A percentile compares a stretch with the other conserved stretches of the same genome.
These are phyloP conservation scores for Galeruca laticollis DNA, from an alignment of 2,888 invertebrate genomes.

Conservation along the genomic window DNA sequence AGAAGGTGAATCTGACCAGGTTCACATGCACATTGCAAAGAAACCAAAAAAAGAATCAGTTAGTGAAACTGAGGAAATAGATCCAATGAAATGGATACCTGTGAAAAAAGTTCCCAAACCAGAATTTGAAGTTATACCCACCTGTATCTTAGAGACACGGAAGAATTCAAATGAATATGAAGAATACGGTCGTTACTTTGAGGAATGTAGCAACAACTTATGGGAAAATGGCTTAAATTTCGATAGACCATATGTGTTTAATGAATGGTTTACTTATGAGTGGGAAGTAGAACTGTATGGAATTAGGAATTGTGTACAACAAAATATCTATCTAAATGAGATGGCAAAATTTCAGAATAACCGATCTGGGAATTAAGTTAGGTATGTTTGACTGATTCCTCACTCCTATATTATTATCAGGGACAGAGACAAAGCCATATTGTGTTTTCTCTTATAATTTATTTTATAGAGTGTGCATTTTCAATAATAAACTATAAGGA, in stretches of 20 bases:
- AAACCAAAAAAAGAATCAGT: neutral
- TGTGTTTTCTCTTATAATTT: too few relatives aligned
- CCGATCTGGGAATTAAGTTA: neutral
- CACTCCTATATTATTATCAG: too few relatives aligned
- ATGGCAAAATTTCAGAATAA: constrained; percentile 55
- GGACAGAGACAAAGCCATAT: too few relatives aligned
- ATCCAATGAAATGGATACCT: constrained; percentile 52
- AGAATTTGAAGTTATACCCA: neutral
- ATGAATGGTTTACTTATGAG: constrained; percentile 58
- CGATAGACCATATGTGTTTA: constrained; percentile 56
- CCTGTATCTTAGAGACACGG: constrained; percentile 12
- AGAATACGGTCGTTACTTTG: constrained; percentile 50
- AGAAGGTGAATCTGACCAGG: neutral
- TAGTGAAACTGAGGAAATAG: constrained; percentile 13
- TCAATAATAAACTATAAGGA: too few relatives aligned
- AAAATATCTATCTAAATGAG: constrained; percentile 63
- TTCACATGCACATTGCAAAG: neutral
- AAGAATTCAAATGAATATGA: constrained; percentile 3
- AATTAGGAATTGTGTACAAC: constrained; percentile 62
- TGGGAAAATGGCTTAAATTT: constrained; percentile 57
- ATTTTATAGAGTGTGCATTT: too few relatives aligned
- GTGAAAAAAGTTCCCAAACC: constrained; percentile 37
- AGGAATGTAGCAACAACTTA: constrained; percentile 57
- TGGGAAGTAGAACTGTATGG: constrained; percentile 61
- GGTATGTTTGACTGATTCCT: neutral